Percentiles rank a stretch among this genome's conserved stretches.
These are phyloP conservation scores for Dryobotodes eremita DNA, from an alignment of 2,888 invertebrate species.

Conservation along the genomic window DNA sequence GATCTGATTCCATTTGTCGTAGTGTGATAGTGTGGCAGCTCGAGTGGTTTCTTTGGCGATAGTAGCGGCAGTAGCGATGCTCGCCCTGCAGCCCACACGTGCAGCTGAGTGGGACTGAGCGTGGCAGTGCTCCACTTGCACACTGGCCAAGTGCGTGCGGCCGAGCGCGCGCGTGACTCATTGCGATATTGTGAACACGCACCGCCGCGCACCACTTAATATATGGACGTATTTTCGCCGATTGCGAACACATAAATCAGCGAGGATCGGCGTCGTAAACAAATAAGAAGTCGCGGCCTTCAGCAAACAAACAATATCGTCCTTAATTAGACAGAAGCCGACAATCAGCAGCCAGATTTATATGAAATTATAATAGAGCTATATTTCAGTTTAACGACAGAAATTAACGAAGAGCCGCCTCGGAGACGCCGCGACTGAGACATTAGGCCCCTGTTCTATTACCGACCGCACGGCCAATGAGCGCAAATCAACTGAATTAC, in stretches of 20 bases:
- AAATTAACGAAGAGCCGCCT: conserved; percentile 57
- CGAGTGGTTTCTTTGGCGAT: background rate
- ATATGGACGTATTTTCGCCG: conserved; percentile 38
- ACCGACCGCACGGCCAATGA: background rate
- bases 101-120: background rate
- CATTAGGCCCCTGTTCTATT: conserved; percentile 13
- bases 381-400: conserved; percentile 66
- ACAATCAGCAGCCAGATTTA: conserved; percentile 50
- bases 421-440: conserved; percentile 12
- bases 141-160: background rate
- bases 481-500: background rate
- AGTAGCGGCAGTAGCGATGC: background rate
- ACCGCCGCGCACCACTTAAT: background rate
- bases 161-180: background rate
- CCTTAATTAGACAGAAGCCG: conserved; percentile 35
- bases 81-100: background rate
- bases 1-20: background rate
- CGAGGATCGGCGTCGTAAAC: conserved; percentile 21
- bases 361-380: conserved; percentile 63
- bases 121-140: background rate
- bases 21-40: background rate
- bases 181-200: conserved; percentile 1
- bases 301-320: conserved; percentile 29
- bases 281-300: conserved; percentile 28
- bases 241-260: conserved; percentile 34